Evolutionary conservation across 2,113 vertebrate species (phyloP), one percentile per base, ranked within the genome.

Genomic region (Toxostoma redivivum): DNA sequence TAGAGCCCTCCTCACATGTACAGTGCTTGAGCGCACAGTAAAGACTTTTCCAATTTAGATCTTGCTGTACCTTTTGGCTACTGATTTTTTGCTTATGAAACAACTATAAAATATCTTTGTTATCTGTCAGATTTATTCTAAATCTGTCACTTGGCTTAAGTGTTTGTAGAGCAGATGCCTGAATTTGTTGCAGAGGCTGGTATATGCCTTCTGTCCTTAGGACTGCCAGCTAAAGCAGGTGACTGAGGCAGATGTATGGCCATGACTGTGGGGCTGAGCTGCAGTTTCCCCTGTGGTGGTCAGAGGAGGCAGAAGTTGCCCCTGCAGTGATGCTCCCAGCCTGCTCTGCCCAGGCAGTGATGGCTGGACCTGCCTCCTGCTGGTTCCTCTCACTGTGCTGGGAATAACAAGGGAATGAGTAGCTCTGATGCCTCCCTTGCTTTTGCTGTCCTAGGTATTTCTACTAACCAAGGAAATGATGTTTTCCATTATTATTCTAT

Each of bases 311-410:
- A 72, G 47, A 74, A 45, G 10, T 7, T 44, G 25, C 12, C 31
- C 42, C 19, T 21, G 50, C 37, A 20, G 22, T 7, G 19, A 9
- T 42, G 66, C 18, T 50, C 11, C 42, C 58, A 48, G 18, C 38
- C 81, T 28, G 57, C 66, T 86, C 51, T 0, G 0, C 37, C 35
- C 0, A 0, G 50, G 24, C 45, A 33, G 40, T 1, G 10, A 30
- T 14, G 1, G 5, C 84, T 50, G 64, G 53, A 42, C 4, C 2
- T 86, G 62, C 44, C 27, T 90, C 30, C 81, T 4, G 4, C 42
- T 31, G 33, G 11, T 20, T 77, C 28, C 33, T 48, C 62, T 48
- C 15, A 0, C 24, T 11, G 2, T 23, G 17, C 65, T 65, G 37
- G 37, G 31, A 11, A 33, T 37, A 62, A 60, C 53, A 27, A 67